Evolutionary conservation across 2,888 invertebrate species (phyloP).

Genomic region (Eilema depressum): DNA sequence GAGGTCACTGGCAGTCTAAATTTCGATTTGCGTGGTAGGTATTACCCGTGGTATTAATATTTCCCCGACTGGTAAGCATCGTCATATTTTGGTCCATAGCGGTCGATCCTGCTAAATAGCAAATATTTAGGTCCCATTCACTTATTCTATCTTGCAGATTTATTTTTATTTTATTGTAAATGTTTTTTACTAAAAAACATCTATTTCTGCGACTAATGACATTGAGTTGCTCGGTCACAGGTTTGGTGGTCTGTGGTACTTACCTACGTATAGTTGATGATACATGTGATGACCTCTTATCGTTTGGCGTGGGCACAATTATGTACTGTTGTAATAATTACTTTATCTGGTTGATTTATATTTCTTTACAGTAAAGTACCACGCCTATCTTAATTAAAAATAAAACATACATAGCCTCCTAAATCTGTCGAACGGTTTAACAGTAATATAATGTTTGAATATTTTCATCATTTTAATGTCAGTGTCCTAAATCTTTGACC

Average conservation of each 20-base stretch:
- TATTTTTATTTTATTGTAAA: too few species aligned
- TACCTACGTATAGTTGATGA: neutral
- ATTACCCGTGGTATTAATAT: too few species aligned
- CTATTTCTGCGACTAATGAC: too few species aligned
- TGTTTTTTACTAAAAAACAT: too few species aligned
- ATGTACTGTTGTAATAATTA: slow-evolving; percentile 4
- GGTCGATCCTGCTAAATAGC: too few species aligned
- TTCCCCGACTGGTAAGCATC: too few species aligned
- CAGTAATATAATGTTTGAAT: neutral
- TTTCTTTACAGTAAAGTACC: neutral
- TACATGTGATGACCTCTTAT: neutral
- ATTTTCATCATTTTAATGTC: slow-evolving; percentile 16
- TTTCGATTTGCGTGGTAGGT: too few species aligned
- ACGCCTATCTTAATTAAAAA: neutral
- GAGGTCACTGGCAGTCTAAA: too few species aligned
- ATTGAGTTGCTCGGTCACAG: neutral
- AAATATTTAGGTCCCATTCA: too few species aligned
- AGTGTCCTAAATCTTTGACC: slow-evolving; percentile 23
- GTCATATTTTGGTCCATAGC: too few species aligned
- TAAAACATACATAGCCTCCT: neutral
- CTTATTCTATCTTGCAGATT: too few species aligned
- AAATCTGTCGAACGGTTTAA: neutral
- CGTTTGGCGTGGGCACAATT: neutral
- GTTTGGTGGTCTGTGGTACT: neutral
- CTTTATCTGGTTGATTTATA: slow-evolving; percentile 2